A percentile compares a stretch with the other conserved stretches of the same genome.
phyloP scores from a whole-genome alignment of 2,113 vertebrate genomes.

The Serilophus lunatus region DNA sequence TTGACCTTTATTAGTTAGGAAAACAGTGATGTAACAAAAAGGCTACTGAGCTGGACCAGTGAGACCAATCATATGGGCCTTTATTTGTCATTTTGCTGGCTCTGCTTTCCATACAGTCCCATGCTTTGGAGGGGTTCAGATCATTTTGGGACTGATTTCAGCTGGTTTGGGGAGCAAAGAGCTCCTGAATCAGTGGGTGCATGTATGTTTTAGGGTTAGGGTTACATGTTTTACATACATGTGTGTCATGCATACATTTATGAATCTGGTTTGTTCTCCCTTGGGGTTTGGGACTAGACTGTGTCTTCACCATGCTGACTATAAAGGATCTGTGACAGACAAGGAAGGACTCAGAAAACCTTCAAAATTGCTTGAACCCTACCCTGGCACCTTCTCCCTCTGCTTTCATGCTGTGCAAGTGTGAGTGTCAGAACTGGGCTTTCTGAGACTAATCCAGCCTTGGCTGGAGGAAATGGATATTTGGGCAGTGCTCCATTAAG shows the following conservation, averaged over 20 bases:
- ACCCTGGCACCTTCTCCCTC: not conserved
- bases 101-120: not conserved
- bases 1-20: conserved; percentile 31
- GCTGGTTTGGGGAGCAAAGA: not conserved
- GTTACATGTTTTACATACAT: too few relatives aligned
- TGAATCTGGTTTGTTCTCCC: not conserved
- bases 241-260: not conserved
- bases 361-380: not conserved
- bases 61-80: not conserved
- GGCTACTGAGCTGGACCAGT: not conserved
- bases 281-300: not conserved
- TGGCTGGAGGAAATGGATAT: not conserved
- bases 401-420: not conserved
- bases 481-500: not conserved
- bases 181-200: not conserved
- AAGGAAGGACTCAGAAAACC: not conserved
- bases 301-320: not conserved
- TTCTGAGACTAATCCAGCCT: not conserved
- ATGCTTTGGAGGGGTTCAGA: not conserved
- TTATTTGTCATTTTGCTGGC: not conserved
- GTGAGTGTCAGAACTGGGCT: not conserved
- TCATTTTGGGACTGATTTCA: not conserved
- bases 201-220: too few relatives aligned
- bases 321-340: not conserved
- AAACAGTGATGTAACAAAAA: conserved; percentile 16